phyloP scores from a whole-genome alignment of 2,797 vertebrate genomes.

The Emydoidea blandingii region DNA sequence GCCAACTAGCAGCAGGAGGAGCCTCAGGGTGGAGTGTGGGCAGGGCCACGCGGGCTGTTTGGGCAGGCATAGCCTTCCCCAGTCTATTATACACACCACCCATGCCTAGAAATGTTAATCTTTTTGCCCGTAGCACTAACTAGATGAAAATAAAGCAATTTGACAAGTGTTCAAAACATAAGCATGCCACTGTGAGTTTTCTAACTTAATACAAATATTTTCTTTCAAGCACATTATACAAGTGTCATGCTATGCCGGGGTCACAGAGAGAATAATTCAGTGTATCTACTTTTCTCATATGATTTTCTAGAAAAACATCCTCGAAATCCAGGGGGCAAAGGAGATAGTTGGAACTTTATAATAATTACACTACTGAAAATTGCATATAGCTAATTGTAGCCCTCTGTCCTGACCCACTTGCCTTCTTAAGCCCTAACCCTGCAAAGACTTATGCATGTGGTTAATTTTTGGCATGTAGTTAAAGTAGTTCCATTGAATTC shows the following conservation, averaged over 20 bases:
- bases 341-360: not conserved
- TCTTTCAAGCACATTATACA: not conserved
- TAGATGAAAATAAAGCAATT: not conserved
- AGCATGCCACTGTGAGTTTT: not conserved
- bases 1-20: too few species aligned
- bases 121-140: not conserved
- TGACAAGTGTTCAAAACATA: not conserved
- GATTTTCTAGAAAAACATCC: constrained; percentile 1
- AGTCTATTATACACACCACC: too few species aligned
- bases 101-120: not conserved
- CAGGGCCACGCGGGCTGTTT: too few species aligned
- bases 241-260: not conserved
- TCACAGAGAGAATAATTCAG: not conserved
- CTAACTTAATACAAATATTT: constrained; percentile 12
- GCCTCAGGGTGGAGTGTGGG: too few species aligned
- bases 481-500: not conserved
- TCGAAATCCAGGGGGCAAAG: not conserved
- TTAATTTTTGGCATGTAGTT: not conserved
- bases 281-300: not conserved
- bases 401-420: not conserved
- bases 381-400: not conserved
- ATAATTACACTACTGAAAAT: not conserved
- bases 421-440: not conserved
- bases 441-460: not conserved
- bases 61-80: too few species aligned